A percentile compares a stretch with the other conserved stretches of the same genome.
These are phyloP conservation scores for Propithecus coquereli DNA, from an alignment of 2,113 vertebrate species.

Conservation along the genomic window DNA sequence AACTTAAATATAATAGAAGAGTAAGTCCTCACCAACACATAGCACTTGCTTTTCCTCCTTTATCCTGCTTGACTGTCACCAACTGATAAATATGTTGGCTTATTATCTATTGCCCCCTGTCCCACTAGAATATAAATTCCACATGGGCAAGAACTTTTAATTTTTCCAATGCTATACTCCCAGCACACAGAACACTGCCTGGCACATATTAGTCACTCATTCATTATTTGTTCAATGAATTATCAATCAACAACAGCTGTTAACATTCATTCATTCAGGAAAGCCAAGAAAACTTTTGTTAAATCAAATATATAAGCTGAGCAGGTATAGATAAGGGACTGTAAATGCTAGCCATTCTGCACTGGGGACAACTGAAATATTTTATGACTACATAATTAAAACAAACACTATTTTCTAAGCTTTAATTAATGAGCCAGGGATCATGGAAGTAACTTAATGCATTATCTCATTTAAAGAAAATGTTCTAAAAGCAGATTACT, in stretches of 20 bases:
- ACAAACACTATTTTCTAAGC: neutral
- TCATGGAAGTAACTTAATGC: neutral
- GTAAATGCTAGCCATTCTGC: neutral
- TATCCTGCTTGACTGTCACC: neutral
- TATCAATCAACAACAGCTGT: neutral
- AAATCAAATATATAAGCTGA: neutral
- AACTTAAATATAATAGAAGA: neutral
- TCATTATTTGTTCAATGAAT: neutral
- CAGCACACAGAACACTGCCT: neutral
- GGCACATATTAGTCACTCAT: neutral
- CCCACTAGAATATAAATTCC: neutral
- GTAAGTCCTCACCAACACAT: neutral
- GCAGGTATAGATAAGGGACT: neutral
- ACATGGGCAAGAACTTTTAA: neutral
- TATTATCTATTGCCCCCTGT: neutral
- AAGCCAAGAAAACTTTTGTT: slow-evolving; percentile 9
- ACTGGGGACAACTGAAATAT: neutral
- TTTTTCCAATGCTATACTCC: neutral
- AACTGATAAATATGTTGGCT: neutral
- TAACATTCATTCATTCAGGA: neutral
- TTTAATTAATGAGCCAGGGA: neutral
- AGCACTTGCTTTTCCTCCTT: neutral
- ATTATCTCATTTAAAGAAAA: slow-evolving; percentile 28
- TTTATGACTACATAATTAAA: neutral
- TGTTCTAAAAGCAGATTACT: slow-evolving; percentile 7